Conservation (phyloP, 2,113 vertebrate species). For the Crotophaga sulcirostris region DNA sequence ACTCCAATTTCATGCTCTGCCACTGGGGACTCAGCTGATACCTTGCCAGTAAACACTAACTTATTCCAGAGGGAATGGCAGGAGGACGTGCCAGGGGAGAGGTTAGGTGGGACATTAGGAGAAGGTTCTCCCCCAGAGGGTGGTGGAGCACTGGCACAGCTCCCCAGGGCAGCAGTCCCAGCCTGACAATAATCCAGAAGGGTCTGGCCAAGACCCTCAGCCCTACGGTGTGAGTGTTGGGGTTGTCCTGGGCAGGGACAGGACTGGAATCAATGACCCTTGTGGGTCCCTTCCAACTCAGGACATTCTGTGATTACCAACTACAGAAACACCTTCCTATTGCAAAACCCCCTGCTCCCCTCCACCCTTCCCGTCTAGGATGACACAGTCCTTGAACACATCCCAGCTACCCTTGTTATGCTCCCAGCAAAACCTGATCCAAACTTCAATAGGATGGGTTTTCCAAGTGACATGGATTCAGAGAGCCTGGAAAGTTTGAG, state of each 20-base stretch:
- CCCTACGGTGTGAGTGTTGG: no score
- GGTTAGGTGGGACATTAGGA: no score
- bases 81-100: no score
- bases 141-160: no score
- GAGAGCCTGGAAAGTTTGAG: background rate
- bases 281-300: no score
- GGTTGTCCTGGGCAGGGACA: no score
- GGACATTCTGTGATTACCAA: background rate
- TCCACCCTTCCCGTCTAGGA: background rate
- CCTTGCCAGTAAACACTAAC: background rate
- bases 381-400: background rate
- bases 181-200: no score
- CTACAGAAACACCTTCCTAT: background rate
- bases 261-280: no score
- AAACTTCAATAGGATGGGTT: fast-evolving
- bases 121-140: no score
- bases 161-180: no score
- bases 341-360: background rate
- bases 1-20: background rate
- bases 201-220: no score
- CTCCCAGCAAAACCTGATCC: background rate
- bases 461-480: background rate
- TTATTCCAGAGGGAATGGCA: no score
- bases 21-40: background rate
- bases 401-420: background rate